Conservation (phyloP, 2,113 vertebrate genomes). For the Alectura lathami region DNA sequence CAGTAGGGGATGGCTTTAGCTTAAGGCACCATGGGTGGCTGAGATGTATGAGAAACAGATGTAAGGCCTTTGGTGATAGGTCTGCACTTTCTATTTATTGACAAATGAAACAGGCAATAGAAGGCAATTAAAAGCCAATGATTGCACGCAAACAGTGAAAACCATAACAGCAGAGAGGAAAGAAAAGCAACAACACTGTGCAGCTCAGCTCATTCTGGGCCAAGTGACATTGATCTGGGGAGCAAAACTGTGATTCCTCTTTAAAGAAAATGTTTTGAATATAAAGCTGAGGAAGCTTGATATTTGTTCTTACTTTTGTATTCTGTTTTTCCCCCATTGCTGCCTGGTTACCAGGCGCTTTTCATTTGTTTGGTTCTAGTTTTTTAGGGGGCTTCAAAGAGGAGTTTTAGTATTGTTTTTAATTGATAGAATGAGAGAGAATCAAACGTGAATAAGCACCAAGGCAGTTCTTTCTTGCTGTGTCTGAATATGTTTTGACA, state of each 20-base stretch:
- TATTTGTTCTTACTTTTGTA: slow-evolving; percentile 24
- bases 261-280: slow-evolving; percentile 39
- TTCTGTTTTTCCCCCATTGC: background rate
- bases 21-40: slow-evolving; percentile 81
- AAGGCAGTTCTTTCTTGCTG: background rate
- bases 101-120: slow-evolving; percentile 75
- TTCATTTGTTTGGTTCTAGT: slow-evolving; percentile 17
- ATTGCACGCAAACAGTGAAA: slow-evolving; percentile 62
- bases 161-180: slow-evolving; percentile 51
- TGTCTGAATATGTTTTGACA: background rate
- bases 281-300: background rate
- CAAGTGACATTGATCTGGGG: slow-evolving; percentile 19
- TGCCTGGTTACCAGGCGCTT: background rate
- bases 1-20: slow-evolving; percentile 64
- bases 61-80: slow-evolving; percentile 70
- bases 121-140: slow-evolving; percentile 75
- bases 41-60: slow-evolving; percentile 83
- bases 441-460: background rate
- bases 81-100: slow-evolving; percentile 75
- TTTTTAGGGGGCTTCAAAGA: background rate
- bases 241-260: slow-evolving; percentile 34
- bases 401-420: background rate
- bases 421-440: background rate
- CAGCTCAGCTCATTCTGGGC: background rate
- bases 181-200: slow-evolving; percentile 29